phyloP scores from a whole-genome alignment of 2,113 vertebrate species.

The Tonatia bakeri region DNA sequence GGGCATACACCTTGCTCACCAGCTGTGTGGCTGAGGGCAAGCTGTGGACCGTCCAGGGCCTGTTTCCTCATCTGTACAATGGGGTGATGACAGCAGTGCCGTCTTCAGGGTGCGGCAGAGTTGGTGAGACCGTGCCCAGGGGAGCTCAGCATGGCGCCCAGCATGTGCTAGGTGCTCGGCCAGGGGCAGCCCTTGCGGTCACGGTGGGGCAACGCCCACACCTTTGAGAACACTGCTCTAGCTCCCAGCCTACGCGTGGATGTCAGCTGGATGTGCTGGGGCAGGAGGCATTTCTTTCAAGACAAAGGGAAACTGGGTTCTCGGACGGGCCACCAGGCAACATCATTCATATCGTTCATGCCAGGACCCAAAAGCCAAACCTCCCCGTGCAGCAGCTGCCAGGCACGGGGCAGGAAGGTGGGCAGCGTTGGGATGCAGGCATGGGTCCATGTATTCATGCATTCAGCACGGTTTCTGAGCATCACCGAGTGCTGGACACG shows the following conservation, averaged over 20 bases:
- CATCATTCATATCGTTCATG: rapidly evolving
- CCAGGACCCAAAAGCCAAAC: background rate
- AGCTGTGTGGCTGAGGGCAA: background rate
- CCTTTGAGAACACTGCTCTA: rapidly evolving
- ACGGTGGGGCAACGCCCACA: rapidly evolving
- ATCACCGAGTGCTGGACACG: too few relatives aligned
- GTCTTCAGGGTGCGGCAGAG: rapidly evolving
- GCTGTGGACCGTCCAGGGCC: background rate
- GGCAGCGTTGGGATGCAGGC: background rate
- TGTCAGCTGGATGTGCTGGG: background rate
- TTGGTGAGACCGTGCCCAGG: rapidly evolving
- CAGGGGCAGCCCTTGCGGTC: background rate
- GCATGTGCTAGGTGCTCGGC: rapidly evolving
- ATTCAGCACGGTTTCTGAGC: rapidly evolving
- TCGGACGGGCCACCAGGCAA: background rate
- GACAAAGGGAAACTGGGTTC: background rate
- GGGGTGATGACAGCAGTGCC: background rate
- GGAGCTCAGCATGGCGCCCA: rapidly evolving
- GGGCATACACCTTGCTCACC: background rate
- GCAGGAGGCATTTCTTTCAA: background rate
- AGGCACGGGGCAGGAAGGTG: rapidly evolving
- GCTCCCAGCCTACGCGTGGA: background rate
- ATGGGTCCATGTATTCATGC: rapidly evolving
- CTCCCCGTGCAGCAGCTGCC: background rate
- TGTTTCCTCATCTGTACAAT: background rate